Evolutionary conservation across 2,113 vertebrate genomes (phyloP).

Genomic region (Dasyprocta punctata): DNA sequence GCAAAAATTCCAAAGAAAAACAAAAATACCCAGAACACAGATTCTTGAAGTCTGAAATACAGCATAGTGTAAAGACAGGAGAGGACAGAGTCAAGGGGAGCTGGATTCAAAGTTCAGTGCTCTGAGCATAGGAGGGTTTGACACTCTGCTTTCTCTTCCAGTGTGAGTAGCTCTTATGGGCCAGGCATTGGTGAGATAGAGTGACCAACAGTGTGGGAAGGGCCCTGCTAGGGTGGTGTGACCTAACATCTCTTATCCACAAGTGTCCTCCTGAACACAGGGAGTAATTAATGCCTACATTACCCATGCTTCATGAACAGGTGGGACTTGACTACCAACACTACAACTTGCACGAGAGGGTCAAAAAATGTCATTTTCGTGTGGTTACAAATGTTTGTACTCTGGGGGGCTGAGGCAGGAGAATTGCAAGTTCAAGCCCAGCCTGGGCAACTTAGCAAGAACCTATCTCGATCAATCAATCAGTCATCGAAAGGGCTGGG

Average conservation of each 20-base stretch:
- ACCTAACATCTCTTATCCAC: background rate
- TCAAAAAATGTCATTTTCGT: background rate
- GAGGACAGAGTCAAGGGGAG: background rate
- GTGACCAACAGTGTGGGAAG: fast-evolving
- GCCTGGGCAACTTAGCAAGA: background rate
- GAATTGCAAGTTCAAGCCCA: background rate
- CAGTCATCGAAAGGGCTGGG: background rate
- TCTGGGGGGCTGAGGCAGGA: background rate
- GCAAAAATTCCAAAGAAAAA: background rate
- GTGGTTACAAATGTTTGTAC: background rate
- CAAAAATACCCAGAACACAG: background rate
- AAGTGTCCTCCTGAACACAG: background rate
- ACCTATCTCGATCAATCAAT: background rate
- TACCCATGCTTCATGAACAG: background rate
- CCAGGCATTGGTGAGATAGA: background rate
- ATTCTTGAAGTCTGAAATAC: background rate
- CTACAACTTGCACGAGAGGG: background rate
- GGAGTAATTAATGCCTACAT: background rate
- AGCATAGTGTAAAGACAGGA: background rate
- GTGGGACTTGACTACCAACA: background rate
- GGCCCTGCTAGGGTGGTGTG: background rate
- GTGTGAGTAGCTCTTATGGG: background rate
- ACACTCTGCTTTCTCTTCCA: background rate
- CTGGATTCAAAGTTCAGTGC: background rate
- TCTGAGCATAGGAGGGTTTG: background rate